Evolutionary conservation across 2,888 invertebrate species (phyloP), one percentile per base, ranked within the genome.

Genomic region (Allacma fusca): DNA sequence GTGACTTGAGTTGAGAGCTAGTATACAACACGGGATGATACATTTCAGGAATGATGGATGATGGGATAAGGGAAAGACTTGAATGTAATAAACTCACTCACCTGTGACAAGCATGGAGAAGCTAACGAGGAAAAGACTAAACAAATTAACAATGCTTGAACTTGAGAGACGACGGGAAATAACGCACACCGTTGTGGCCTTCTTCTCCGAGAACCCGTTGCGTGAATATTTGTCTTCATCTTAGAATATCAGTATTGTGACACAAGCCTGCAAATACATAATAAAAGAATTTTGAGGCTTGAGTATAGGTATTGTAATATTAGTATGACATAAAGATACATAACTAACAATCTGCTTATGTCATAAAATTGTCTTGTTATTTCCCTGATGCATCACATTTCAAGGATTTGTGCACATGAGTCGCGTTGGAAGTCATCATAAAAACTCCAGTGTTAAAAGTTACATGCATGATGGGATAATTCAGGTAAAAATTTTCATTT

Each of bases 101-200:
- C 72, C 72, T 72, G 72, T 9, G 28, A 72, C 24, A 29, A 50
- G 50, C 29, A 26, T 29, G 57, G 72, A 59, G 72, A 29, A 21
- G 59, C n/a, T 26, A 72, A 26, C 19, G 29, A 29, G 29, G 34
- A 23, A 19, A 59, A 59, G 7, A 72, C 59, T 50, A 72, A n/a
- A 59, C 28, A 72, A 34, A 72, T 50, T 12, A 72, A 21, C 34
- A 72, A 29, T 34, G 59, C n/a, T n/a, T 59, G 72, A 28, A 50
- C 50, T 50, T 50, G 50, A 5, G 50, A 50, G n/a, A 50, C 19
- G 50, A 16, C 1, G 19, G 19, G n/a, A 9, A 50, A n/a, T 5
- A 50, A 4, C 50, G 19, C 16, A 50, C 9, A 50, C 50, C 50
- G 50, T 50, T 50, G 50, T 50, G 50, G 50, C 50, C 50, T 50